Evolutionary conservation across 2,113 vertebrate species (phyloP).

Genomic region (Oryzias melastigma): DNA sequence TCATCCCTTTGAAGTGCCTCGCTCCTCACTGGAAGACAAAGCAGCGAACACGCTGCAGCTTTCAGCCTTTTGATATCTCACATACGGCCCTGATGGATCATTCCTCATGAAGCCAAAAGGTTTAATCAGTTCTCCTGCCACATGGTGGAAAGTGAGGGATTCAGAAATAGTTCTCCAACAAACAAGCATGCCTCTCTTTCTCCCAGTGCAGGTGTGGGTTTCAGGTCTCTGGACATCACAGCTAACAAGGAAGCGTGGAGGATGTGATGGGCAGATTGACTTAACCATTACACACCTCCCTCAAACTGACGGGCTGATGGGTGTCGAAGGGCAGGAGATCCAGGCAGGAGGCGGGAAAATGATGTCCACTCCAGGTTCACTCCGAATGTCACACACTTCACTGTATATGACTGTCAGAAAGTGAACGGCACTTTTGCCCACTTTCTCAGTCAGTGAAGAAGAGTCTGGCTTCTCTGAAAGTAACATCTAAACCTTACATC

Average conservation of each 20-base stretch:
- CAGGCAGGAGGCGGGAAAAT: constrained; percentile 1
- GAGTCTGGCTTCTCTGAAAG: too few species aligned
- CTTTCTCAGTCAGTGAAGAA: constrained; percentile 8
- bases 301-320: constrained; percentile 20
- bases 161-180: constrained; percentile 18
- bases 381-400: background rate
- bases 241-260: constrained; percentile 3
- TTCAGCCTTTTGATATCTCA: constrained; percentile 56
- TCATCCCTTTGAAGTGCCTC: constrained; percentile 52
- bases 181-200: constrained; percentile 17
- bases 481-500: too few species aligned
- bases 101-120: constrained; percentile 17
- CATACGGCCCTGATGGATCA: constrained; percentile 41
- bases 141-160: constrained; percentile 9
- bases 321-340: constrained; percentile 18
- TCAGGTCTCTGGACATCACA: constrained; percentile 10
- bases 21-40: constrained; percentile 54
- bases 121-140: constrained; percentile 53
- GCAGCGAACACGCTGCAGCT: constrained; percentile 26
- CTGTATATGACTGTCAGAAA: constrained; percentile 29
- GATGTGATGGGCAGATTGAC: constrained; percentile 25
- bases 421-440: constrained; percentile 16
- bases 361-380: constrained; percentile 8
- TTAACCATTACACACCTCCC: background rate
- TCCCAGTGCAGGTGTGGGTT: background rate